Base-by-base conservation (phyloP, 2,888 invertebrate genomes). In the Autographa pulchrina region DNA sequence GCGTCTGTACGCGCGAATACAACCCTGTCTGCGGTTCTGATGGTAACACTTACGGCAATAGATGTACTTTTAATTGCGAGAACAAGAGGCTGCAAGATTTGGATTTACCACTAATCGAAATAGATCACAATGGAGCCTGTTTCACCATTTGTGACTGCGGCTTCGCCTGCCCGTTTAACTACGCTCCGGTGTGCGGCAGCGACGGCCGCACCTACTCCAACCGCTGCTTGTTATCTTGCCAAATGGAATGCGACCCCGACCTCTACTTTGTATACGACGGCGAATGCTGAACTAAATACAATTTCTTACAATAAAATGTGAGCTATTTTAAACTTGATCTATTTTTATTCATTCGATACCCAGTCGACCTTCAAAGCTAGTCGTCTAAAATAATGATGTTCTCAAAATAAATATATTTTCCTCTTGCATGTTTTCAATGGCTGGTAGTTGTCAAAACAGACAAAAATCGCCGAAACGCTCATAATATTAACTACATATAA, bases 21-120 rank as follows among this genome's bases (percentile, higher is more conserved):
- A 58, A 73, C 0, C 89, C 89, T 0, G 85, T 91, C 3, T 91
- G 90, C 62, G 90, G 81, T 13, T 78, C 71, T 48, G 84, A 90
- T 38, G 75, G 78, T 0, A 76, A 63, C 13, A 88, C 87, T 11
- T 90, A 85, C 65, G 43, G 61, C 9, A 91, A 88, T 63, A 32
- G 5, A 11, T 91, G 91, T 65, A 65, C 69, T 16, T 61, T 90
- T 0, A 38, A 62, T 0, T 91, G 91, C 65, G 84, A 85, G 60
- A 89, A 86, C 60, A 70, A 66, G 63, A 80, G 78, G 38, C 77
- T 82, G 0, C 0, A 0, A 8, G 62, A 68, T 13, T 62, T 76
- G 16, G 71, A 75, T 8, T 16, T 68, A 13, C 20, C 62, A 0
- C 35, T 16, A 6, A 70, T 84, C 18, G 18, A 7, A 0, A 31